Evolutionary conservation across 2,888 invertebrate species (phyloP).

Genomic region (Hirtodrosophila trivittata): DNA sequence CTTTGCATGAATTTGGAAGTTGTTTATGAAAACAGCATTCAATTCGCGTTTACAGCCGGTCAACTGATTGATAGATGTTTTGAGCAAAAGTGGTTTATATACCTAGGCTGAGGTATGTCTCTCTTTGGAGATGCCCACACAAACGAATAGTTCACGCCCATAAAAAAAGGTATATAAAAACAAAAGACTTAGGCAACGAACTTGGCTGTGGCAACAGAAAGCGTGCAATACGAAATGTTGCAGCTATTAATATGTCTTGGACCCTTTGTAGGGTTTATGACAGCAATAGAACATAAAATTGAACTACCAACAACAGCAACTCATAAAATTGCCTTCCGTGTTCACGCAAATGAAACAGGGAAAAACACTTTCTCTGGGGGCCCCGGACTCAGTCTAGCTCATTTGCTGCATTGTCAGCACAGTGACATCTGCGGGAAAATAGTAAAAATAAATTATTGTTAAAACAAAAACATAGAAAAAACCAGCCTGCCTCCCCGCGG

Average conservation of each 20-base stretch:
- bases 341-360: slow-evolving; percentile 23
- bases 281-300: slow-evolving; percentile 70
- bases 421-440: slow-evolving; percentile 53
- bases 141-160: slow-evolving; percentile 37
- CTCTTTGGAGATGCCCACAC: slow-evolving; percentile 17
- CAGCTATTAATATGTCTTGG: slow-evolving; percentile 13
- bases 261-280: slow-evolving; percentile 53
- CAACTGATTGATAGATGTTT: slow-evolving; percentile 63
- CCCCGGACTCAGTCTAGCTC: no score
- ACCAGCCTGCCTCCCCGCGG: no score
- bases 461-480: slow-evolving; percentile 38
- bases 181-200: slow-evolving; percentile 75
- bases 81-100: no score
- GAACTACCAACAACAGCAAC: slow-evolving; percentile 28
- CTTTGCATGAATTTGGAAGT: slow-evolving; percentile 72
- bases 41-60: slow-evolving; percentile 66
- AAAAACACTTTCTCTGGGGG: slow-evolving; percentile 58
- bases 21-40: slow-evolving; percentile 77
- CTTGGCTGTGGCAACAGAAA: slow-evolving; percentile 25
- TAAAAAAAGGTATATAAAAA: slow-evolving; percentile 43
- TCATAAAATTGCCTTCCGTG: slow-evolving; percentile 53
- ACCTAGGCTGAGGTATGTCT: slow-evolving; percentile 12
- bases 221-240: slow-evolving; percentile 18
- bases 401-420: slow-evolving; percentile 43
- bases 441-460: slow-evolving; percentile 64